Evolutionary conservation across 2,797 vertebrate species (phyloP).

Genomic region (Limosa lapponica): DNA sequence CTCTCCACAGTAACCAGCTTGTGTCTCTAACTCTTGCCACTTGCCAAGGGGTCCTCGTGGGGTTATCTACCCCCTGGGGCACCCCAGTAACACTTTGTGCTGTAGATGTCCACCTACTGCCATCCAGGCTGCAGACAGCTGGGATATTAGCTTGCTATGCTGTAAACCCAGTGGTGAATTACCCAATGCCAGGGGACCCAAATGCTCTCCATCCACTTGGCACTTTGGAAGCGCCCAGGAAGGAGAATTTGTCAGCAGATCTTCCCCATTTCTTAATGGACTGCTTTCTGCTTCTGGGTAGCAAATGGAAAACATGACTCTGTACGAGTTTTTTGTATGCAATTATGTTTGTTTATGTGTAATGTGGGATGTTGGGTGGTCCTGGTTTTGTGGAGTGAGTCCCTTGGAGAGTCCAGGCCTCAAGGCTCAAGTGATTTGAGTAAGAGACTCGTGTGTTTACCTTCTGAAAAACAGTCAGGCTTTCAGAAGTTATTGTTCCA

Average conservation of each 20-base stretch:
- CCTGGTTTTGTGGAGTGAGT: background rate
- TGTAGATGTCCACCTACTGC: background rate
- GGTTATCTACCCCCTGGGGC: background rate
- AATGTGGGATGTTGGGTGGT: background rate
- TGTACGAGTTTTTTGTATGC: background rate
- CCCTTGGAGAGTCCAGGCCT: background rate
- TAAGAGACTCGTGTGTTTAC: background rate
- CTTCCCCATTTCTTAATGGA: background rate
- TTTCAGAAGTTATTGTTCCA: slow-evolving; percentile 23
- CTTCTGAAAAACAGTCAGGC: background rate
- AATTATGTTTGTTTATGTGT: background rate
- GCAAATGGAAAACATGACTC: background rate
- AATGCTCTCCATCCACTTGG: background rate
- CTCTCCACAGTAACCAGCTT: background rate
- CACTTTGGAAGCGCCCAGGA: background rate
- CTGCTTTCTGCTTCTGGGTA: background rate
- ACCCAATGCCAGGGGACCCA: background rate
- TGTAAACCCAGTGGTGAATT: background rate
- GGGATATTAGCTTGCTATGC: background rate
- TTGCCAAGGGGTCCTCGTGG: background rate
- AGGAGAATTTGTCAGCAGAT: background rate
- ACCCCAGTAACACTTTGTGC: background rate
- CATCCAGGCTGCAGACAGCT: background rate
- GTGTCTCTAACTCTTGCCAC: background rate
- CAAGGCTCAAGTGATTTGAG: background rate